Conservation (phyloP, 2,888 invertebrate species). For the Chaetogeoica ovagalla region DNA sequence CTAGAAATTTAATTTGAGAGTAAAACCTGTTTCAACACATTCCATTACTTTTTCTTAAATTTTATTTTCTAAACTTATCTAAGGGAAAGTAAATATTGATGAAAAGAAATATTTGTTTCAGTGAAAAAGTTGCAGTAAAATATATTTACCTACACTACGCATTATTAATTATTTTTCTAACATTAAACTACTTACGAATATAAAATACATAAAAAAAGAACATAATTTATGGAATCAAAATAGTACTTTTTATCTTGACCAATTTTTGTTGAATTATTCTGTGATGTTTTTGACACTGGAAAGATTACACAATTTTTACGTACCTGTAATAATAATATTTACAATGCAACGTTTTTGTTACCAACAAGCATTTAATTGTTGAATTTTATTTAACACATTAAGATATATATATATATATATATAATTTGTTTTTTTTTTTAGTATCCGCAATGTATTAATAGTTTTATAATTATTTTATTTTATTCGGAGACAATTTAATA, state of each 20-base stretch:
- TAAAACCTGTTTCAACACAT: neutral
- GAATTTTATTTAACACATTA: too few relatives aligned
- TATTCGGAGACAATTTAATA: too few relatives aligned
- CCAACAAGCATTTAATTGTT: too few relatives aligned
- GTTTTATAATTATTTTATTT: too few relatives aligned
- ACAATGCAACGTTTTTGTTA: neutral
- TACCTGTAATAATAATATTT: constrained; percentile 1
- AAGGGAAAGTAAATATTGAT: too few relatives aligned
- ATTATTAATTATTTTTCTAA: neutral
- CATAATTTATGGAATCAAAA: neutral
- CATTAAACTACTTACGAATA: neutral
- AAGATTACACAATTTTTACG: neutral
- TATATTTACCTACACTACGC: neutral
- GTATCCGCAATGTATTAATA: too few relatives aligned
- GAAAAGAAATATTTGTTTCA: too few relatives aligned
- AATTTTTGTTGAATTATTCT: neutral
- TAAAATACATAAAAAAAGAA: neutral
- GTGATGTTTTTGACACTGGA: neutral
- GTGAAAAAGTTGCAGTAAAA: too few relatives aligned
- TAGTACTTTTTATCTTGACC: constrained; percentile 14
- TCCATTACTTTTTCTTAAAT: neutral
- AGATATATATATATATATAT: too few relatives aligned
- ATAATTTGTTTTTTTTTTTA: too few relatives aligned
- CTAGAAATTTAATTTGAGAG: constrained; percentile 4
- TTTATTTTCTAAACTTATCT: neutral